These are phyloP conservation scores for Chydorus sphaericus DNA, from an alignment of 2,888 invertebrate species.

Conservation along the genomic window DNA sequence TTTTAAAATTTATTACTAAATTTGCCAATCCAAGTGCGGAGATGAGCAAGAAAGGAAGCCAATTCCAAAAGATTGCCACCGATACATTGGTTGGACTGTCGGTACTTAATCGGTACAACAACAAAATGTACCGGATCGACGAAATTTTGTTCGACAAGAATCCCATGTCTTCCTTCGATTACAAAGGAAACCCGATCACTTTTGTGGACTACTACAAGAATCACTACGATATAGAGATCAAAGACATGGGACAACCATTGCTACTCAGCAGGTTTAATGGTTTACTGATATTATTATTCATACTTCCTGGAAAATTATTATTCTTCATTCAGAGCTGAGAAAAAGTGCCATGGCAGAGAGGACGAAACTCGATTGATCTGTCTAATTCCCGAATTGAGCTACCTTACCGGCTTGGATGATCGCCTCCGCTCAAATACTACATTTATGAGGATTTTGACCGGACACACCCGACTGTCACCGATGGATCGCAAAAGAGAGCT, in stretches of 20 bases:
- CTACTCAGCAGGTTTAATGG: constrained; percentile 46
- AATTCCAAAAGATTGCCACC: constrained; percentile 24
- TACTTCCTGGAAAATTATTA: background rate
- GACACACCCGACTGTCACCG: constrained; percentile 65
- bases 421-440: constrained; percentile 61
- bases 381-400: constrained; percentile 78
- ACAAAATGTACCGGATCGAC: constrained; percentile 72
- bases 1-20: no score
- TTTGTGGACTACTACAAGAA: constrained; percentile 68
- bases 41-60: background rate
- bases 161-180: background rate
- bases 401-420: constrained; percentile 76
- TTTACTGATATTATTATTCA: constrained; percentile 1
- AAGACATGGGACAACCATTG: constrained; percentile 59
- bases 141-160: constrained; percentile 60
- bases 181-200: constrained; percentile 30
- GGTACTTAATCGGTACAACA: constrained; percentile 78
- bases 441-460: constrained; percentile 71
- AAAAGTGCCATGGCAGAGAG: constrained; percentile 11
- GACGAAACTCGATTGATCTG: constrained; percentile 27
- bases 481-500: constrained; percentile 54
- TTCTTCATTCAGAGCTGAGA: constrained; percentile 2
- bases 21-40: no score
- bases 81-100: constrained; percentile 46
- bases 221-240: constrained; percentile 57